Evolutionary conservation across 2,888 invertebrate genomes (phyloP), one percentile per base, ranked within the genome.

Genomic region (Mimachlamys varia): DNA sequence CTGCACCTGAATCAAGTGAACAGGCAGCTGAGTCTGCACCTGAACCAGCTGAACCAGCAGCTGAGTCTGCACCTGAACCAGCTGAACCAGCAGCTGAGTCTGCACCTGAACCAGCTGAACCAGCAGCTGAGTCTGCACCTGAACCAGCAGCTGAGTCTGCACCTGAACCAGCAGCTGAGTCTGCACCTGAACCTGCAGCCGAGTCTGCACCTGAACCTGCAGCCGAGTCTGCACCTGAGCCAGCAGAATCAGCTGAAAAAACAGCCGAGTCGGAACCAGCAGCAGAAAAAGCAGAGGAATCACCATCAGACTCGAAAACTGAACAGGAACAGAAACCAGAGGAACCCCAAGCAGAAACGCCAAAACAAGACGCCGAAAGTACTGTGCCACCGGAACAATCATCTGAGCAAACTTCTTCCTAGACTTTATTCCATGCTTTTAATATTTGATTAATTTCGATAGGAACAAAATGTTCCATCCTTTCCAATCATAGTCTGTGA

Each of bases 401-500:
- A 33, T 76, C 76, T 1, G 76, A 76, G 33, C 33, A 76, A 27
- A 15, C 76, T 13, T 76, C 76, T 33, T 76, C 76, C 76, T 76
- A 76, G 76, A 15, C 76, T 76, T 13, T 76, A 76, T 76, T 76
- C 76, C 76, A 76, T 76, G 10, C 17, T 22, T 27, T 76, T 76
- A 1, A 76, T 33, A 27, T 76, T 76, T 76, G 76, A 76, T 76
- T 33, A 76, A 76, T 76, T 76, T 76, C 33, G 76, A 76, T 12
- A 76, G 76, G 76, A 76, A 76, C 76, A 76, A 76, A 76, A 76
- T 33, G 76, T 76, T 76, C 76, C 76, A 76, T 76, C 76, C 76
- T 76, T 76, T 76, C 76, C 76, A 76, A 76, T 76, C 76, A 76
- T 76, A 76, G 76, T 76, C 76, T 76, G 76, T 76, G 76, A 76